phyloP scores from a whole-genome alignment of 1,140 invertebrate genomes.

The Lasioglossum baleicum region DNA sequence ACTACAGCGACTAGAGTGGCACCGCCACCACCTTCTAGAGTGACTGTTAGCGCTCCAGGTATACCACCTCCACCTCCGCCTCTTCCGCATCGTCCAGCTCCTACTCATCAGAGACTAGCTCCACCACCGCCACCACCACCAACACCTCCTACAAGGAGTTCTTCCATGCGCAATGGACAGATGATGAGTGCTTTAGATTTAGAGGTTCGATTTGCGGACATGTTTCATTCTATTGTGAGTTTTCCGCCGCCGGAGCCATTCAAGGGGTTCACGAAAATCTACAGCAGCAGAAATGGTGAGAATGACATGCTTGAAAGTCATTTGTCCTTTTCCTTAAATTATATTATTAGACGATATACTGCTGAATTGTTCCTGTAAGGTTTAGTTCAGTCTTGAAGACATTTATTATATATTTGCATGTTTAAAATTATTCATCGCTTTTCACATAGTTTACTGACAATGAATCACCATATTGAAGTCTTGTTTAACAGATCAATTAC shows the following conservation, averaged over 20 bases:
- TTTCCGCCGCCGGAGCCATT: slow-evolving; percentile 80
- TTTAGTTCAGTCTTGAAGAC: background rate
- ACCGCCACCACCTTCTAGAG: slow-evolving; percentile 73
- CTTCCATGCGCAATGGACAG: slow-evolving; percentile 68
- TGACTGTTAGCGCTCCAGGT: slow-evolving; percentile 70
- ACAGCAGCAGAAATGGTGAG: slow-evolving; percentile 82
- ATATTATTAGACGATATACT: slow-evolving; percentile 49
- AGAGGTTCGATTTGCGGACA: slow-evolving; percentile 78
- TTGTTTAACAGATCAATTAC: no score
- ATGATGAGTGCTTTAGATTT: slow-evolving; percentile 71
- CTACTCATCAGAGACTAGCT: slow-evolving; percentile 68
- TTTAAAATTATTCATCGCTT: background rate
- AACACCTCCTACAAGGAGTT: slow-evolving; percentile 69
- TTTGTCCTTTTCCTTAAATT: slow-evolving; percentile 6
- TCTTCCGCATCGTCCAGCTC: slow-evolving; percentile 70
- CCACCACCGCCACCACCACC: slow-evolving; percentile 67
- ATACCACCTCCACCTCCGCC: slow-evolving; percentile 77
- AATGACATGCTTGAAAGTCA: slow-evolving; percentile 20
- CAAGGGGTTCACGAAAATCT: slow-evolving; percentile 78
- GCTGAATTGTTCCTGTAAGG: slow-evolving; percentile 52
- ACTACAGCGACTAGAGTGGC: slow-evolving; percentile 63
- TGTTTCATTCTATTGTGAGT: slow-evolving; percentile 78
- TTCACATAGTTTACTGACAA: background rate
- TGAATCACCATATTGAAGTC: no score
- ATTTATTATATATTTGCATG: background rate